Percentiles rank a stretch among this genome's conserved stretches.
These are phyloP conservation scores for Augochlora pura DNA, from an alignment of 1,140 invertebrate species.

Conservation along the genomic window DNA sequence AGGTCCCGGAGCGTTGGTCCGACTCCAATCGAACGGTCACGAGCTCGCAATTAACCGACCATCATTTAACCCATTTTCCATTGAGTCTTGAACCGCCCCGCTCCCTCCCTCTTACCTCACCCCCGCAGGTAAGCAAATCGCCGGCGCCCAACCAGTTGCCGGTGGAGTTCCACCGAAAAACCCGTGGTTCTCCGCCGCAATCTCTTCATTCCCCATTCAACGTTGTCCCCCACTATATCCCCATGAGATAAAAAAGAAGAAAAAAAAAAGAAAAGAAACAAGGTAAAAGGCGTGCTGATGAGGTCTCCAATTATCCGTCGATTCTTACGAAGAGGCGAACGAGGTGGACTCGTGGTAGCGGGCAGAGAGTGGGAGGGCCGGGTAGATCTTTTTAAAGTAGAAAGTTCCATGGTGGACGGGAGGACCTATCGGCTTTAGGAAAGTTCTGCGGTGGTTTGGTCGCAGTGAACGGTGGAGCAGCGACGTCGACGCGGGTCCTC, in stretches of 20 bases:
- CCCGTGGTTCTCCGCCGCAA: background rate
- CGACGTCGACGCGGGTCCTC: constrained; percentile 55
- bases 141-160: background rate
- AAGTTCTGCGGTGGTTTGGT: constrained; percentile 29
- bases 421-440: constrained; percentile 64
- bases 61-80: background rate
- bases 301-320: constrained; percentile 33
- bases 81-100: background rate
- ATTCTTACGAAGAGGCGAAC: constrained; percentile 4
- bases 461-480: constrained; percentile 22
- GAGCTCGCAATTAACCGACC: background rate
- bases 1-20: too few relatives aligned
- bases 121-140: background rate
- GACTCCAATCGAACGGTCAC: too few relatives aligned
- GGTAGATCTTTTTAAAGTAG: constrained; percentile 34
- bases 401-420: constrained; percentile 18
- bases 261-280: background rate
- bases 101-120: too few relatives aligned
- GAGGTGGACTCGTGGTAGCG: too few relatives aligned
- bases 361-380: too few relatives aligned
- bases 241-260: too few relatives aligned
- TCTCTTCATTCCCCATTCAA: background rate
- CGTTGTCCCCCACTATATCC: background rate
- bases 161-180: background rate
- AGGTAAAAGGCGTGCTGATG: constrained; percentile 24